Evolutionary conservation across 1,140 invertebrate genomes (phyloP), one percentile per base, ranked within the genome.

Genomic region (Nylanderia fulva): DNA sequence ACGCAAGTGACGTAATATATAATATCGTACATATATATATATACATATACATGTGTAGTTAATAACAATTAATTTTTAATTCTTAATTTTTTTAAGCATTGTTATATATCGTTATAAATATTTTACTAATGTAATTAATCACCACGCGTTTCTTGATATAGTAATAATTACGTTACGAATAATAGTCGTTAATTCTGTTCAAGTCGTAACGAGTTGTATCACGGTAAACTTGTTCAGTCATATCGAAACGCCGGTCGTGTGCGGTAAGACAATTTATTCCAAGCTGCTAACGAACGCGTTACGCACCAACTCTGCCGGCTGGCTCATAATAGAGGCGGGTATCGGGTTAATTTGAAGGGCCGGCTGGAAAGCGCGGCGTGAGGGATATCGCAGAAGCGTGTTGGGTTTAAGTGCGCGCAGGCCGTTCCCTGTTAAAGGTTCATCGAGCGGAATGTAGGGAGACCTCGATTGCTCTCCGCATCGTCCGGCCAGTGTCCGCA

Each of bases 401-500:
- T 84, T 86, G 56, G 56, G 61, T 64, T 79, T 85, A 72, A 86
- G 58, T 85, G 85, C 56, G 85, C 56, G 72, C 27, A 27, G 48
- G 33, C 63, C 54, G 72, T 75, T 84, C 48, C 71, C 85, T n/a
- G 68, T 86, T 86, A 86, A 85, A 80, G 85, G 72, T 85, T 45
- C 48, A 85, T 86, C 85, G 85, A 85, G 72, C 42, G 72, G 64
- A 85, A 86, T 60, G 58, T 24, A 1, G 21, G 58, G 29, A 54
- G 60, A 84, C 29, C 69, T 60, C 80, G 24, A 48, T 61, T 45
- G 24, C 45, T 42, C 24, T 48, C 27, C 9, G 48, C 71, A 61
- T 77, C 21, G 56, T 13, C 18, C n/a, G 21, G 80, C 39, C 24
- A 18, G 56, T 7, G 45, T 48, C 54, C 80, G 42, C 71, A 76